phyloP scores from a whole-genome alignment of 2,888 invertebrate species.

The Timema podura region DNA sequence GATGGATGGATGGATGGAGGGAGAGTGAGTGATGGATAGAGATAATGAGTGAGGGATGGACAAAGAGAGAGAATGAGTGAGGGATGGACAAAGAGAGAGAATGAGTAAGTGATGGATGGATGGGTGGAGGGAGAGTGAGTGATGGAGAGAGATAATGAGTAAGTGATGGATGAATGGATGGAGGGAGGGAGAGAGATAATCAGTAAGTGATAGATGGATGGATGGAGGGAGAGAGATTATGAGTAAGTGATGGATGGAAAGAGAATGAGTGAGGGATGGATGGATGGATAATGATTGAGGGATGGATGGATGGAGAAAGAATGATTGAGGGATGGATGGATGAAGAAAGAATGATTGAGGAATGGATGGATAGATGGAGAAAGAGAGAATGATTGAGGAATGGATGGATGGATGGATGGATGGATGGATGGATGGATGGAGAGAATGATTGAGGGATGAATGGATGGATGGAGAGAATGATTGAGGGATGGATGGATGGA shows the following conservation, averaged over 20 bases:
- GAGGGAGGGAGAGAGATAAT: not conserved
- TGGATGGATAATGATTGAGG: not conserved
- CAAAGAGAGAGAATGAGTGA: not conserved
- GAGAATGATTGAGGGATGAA: not conserved
- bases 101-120: not conserved
- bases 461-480: not conserved
- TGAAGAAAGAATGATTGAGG: not conserved
- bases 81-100: not conserved
- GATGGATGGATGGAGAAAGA: not conserved
- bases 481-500: not conserved
- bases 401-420: not conserved
- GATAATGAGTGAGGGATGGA: not conserved
- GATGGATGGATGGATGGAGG: not conserved
- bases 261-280: not conserved
- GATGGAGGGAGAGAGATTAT: not conserved
- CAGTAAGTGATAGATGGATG: not conserved
- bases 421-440: not conserved
- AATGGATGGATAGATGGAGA: not conserved
- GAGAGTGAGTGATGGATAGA: not conserved
- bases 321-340: not conserved
- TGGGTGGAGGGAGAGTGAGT: not conserved
- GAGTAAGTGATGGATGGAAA: not conserved
- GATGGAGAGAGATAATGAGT: not conserved
- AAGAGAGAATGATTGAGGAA: not conserved
- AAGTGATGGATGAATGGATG: not conserved